Evolutionary conservation across 1,140 invertebrate species (phyloP).

Genomic region (Phocides pigmalion): DNA sequence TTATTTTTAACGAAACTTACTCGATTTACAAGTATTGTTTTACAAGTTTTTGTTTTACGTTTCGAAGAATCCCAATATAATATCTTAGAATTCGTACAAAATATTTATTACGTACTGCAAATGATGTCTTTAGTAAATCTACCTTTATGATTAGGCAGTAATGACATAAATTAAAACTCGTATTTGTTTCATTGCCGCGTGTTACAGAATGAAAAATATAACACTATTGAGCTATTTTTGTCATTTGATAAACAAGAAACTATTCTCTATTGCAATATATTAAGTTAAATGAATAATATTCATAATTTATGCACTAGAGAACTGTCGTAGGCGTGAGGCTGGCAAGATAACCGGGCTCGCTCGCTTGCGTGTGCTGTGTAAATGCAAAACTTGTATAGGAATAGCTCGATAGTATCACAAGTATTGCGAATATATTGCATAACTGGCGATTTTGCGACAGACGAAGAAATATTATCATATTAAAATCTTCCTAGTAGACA

Average conservation of each 20-base stretch:
- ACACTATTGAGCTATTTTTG: background rate
- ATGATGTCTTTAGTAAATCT: too few species aligned
- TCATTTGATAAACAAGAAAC: background rate
- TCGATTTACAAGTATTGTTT: too few species aligned
- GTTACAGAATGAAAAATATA: too few species aligned
- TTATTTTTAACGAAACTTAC: too few species aligned
- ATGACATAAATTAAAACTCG: too few species aligned
- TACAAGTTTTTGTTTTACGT: too few species aligned
- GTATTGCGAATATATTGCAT: slow-evolving; percentile 24
- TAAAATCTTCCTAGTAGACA: too few species aligned
- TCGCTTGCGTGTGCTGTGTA: slow-evolving; percentile 9
- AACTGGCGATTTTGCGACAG: slow-evolving; percentile 8
- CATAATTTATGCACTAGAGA: slow-evolving; percentile 22
- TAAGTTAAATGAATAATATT: slow-evolving; percentile 27
- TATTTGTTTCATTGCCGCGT: too few species aligned
- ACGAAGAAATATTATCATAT: background rate
- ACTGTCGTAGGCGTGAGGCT: slow-evolving; percentile 14
- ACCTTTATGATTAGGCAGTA: too few species aligned
- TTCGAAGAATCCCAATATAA: too few species aligned
- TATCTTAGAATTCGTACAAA: too few species aligned
- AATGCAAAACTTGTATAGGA: slow-evolving; percentile 24
- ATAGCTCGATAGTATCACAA: slow-evolving; percentile 20
- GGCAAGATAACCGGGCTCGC: slow-evolving; percentile 18
- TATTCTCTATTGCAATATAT: background rate
- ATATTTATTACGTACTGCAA: too few species aligned